Evolutionary conservation across 2,888 invertebrate genomes (phyloP), one percentile per base, ranked within the genome.

Genomic region (Laspeyria flexula): DNA sequence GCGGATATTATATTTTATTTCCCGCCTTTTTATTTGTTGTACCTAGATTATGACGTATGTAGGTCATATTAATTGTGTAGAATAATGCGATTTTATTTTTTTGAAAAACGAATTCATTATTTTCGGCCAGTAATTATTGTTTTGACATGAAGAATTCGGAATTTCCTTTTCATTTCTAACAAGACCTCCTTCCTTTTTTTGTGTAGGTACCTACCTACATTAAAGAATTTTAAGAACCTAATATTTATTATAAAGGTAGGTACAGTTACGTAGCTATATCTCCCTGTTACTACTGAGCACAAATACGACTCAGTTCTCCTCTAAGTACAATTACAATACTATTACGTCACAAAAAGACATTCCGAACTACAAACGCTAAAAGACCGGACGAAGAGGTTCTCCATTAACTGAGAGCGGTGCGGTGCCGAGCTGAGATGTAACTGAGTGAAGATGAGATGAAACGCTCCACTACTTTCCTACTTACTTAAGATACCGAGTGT

Each of bases 401-500:
- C 71, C 68, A 69, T 69, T 69, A 68, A 53, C 50, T 35, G 25
- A 55, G 42, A 44, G 50, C 54, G 45, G 18, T 23, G 23, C 31
- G 45, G 25, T 23, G 29, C 30, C 15, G 2, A 41, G 21, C 37
- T 45, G 50, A 50, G 50, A 50, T 44, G 30, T 11, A 23, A 12
- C 43, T 27, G 29, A 42, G 45, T 42, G 51, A 52, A 51, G 51
- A 52, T 52, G 51, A 52, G 38, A 46, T 45, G 41, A 43, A 51
- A 51, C 41, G 44, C 5, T 42, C 15, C 49, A 45, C 35, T 45
- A 39, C 46, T 54, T 18, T 9, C 37, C 35, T 35, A n/a, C 51
- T 27, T 62, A 65, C 70, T 62, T 31, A 68, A 68, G 71, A 68
- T 70, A 49, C 35, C 53, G 16, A 70, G 70, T 70, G 57, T 55